Conservation (phyloP, 2,888 invertebrate species). For the Morpho deidamia region DNA sequence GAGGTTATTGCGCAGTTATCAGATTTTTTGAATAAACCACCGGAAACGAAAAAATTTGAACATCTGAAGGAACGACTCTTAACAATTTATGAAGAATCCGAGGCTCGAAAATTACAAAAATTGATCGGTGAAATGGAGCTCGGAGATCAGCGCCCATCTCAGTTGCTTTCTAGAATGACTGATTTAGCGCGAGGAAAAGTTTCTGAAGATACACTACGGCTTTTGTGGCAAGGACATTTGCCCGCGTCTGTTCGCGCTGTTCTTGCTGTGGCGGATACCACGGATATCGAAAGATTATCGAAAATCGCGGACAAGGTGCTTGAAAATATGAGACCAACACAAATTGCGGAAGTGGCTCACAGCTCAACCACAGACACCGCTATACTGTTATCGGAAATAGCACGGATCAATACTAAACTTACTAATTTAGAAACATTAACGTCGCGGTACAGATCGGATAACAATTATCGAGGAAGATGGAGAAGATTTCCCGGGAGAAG, state of each 20-base stretch:
- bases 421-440: neutral
- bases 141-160: neutral
- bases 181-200: neutral
- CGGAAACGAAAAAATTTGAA: too few relatives aligned
- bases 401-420: neutral
- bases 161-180: neutral
- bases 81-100: too few relatives aligned
- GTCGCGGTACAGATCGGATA: neutral
- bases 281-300: neutral
- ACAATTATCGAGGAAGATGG: neutral
- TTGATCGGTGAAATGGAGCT: neutral
- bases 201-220: neutral
- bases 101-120: neutral
- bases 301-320: slow-evolving; percentile 1
- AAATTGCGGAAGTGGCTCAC: neutral
- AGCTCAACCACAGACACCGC: neutral
- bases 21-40: too few relatives aligned
- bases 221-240: slow-evolving; percentile 1
- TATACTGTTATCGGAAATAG: neutral
- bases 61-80: too few relatives aligned
- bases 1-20: too few relatives aligned
- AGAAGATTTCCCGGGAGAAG: neutral
- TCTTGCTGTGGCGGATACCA: neutral
- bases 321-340: neutral
- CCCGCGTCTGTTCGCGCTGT: neutral